Percentiles rank a stretch among this genome's conserved stretches.
Evolutionary conservation across 2,888 invertebrate genomes (phyloP).

Genomic region (Conus canariensis): DNA sequence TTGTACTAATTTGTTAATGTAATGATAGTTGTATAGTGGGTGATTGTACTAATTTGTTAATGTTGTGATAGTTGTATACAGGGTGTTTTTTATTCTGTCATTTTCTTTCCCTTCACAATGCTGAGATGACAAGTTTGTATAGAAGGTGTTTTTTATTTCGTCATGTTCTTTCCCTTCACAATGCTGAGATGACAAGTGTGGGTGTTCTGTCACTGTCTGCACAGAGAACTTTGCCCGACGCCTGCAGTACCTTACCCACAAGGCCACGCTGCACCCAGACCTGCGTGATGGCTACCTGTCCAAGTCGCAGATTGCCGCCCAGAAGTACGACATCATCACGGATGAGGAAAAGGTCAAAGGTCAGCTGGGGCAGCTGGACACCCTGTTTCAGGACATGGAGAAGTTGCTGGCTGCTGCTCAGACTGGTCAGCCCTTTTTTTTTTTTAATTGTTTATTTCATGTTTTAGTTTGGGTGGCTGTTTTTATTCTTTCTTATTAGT

Average conservation of each 20-base stretch:
- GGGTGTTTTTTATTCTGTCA: no score
- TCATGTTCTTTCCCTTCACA: not conserved
- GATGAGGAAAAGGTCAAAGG: conserved; percentile 66
- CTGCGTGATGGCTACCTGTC: conserved; percentile 68
- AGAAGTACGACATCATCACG: conserved; percentile 70
- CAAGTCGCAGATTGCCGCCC: conserved; percentile 69
- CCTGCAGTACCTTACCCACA: conserved; percentile 59
- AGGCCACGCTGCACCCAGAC: conserved; percentile 67
- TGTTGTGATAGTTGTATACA: no score
- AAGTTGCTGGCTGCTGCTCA: conserved; percentile 50
- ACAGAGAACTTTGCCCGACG: conserved; percentile 67
- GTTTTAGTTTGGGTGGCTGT: not conserved
- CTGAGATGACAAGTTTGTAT: no score
- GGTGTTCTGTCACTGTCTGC: conserved; percentile 2
- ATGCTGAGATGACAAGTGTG: not conserved
- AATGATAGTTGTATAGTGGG: no score
- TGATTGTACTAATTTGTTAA: no score
- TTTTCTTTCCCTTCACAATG: not conserved
- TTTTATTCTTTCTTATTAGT: not conserved
- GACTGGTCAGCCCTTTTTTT: conserved; percentile 7
- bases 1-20: no score
- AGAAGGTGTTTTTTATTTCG: no score
- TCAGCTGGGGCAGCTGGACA: conserved; percentile 65
- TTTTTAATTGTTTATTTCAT: not conserved
- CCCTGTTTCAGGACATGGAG: conserved; percentile 64